Percentiles rank a stretch among this genome's conserved stretches.
Conservation (phyloP, 2,797 vertebrate species). For the Ctenopoma multispine region DNA sequence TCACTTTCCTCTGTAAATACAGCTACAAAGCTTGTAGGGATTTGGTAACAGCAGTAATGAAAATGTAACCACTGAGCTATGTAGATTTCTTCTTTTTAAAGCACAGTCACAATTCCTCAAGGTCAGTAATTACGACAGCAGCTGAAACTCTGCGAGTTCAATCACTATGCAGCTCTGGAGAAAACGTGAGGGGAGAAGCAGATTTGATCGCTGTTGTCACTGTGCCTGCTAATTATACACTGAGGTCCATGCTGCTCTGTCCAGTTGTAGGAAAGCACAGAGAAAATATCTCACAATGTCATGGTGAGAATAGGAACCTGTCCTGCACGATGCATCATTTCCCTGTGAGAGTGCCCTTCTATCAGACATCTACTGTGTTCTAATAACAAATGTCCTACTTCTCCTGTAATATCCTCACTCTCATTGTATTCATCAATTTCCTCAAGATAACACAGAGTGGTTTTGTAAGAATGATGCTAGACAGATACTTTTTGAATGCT, state of each 20-base stretch:
- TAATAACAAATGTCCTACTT: conserved; percentile 40
- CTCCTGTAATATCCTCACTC: conserved; percentile 46
- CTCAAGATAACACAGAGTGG: conserved; percentile 46
- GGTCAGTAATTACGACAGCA: conserved; percentile 15
- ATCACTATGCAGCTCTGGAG: not conserved
- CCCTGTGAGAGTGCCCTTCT: conserved; percentile 15
- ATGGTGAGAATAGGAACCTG: conserved; percentile 28
- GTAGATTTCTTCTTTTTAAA: conserved; percentile 14
- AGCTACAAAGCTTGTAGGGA: not conserved
- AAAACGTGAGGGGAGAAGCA: not conserved
- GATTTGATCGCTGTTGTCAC: conserved; percentile 2
- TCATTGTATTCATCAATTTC: conserved; percentile 36
- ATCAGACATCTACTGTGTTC: conserved; percentile 9
- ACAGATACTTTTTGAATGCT: conserved; percentile 58
- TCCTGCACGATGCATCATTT: conserved; percentile 58
- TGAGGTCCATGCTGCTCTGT: not conserved
- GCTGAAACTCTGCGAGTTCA: conserved; percentile 4
- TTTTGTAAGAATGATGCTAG: conserved; percentile 45
- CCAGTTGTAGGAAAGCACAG: conserved; percentile 26
- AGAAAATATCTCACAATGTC: conserved; percentile 26
- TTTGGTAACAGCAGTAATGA: not conserved
- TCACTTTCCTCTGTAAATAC: not conserved
- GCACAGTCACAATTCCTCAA: conserved; percentile 18
- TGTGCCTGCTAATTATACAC: conserved; percentile 26
- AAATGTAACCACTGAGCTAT: conserved; percentile 3